A percentile compares a stretch with the other conserved stretches of the same genome.
These are phyloP conservation scores for Rhinogobio ventralis DNA, from an alignment of 2,797 vertebrate genomes.

Conservation along the genomic window DNA sequence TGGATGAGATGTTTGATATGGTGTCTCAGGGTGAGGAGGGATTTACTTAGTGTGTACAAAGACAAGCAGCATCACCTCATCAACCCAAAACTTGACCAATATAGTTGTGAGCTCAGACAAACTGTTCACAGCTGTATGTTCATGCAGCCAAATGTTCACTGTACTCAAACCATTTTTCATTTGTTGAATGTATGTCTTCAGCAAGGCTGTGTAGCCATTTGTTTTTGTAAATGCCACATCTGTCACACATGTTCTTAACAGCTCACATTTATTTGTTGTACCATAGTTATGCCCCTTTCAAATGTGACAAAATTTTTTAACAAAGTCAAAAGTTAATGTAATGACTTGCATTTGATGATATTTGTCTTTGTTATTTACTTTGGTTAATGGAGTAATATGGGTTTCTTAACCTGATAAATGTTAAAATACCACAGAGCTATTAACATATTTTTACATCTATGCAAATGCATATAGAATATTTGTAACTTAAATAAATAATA, in stretches of 20 bases:
- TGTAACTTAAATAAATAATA: not conserved
- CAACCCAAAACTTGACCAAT: no score
- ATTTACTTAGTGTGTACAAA: no score
- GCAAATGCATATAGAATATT: not conserved
- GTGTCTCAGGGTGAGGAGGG: no score
- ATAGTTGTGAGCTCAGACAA: no score
- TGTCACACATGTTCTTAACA: not conserved
- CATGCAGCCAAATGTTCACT: not conserved
- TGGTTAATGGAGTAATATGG: no score
- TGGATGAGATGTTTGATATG: no score
- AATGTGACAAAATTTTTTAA: not conserved
- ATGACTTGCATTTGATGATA: not conserved
- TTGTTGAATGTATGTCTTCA: not conserved
- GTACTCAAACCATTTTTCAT: not conserved
- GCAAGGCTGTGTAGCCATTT: not conserved
- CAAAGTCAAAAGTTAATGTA: not conserved
- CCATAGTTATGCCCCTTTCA: not conserved
- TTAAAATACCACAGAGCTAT: no score
- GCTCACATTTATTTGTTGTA: not conserved
- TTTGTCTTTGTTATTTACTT: not conserved
- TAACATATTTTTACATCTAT: no score
- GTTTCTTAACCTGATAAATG: no score
- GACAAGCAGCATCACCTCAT: no score
- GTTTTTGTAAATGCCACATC: not conserved
- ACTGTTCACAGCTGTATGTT: not conserved